Conservation (phyloP, 2,888 invertebrate genomes). For the Melinaea menophilus region DNA sequence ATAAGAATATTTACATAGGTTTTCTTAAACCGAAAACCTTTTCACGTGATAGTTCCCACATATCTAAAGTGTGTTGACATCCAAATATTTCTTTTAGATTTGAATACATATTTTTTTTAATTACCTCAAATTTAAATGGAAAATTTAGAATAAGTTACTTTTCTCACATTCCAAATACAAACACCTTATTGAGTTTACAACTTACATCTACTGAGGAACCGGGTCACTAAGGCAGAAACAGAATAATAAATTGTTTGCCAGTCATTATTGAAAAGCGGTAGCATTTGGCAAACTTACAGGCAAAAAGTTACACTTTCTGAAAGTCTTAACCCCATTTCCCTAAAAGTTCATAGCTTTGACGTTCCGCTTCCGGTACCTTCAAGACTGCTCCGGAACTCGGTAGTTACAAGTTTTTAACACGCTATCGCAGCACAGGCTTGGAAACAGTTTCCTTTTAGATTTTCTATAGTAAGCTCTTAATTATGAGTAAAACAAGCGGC, state of each 20-base stretch:
- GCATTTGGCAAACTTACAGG: slow-evolving; percentile 21
- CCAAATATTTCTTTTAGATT: no score
- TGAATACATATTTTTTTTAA: no score
- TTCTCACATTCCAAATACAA: background rate
- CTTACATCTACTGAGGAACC: background rate
- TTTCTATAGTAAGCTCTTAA: slow-evolving; percentile 35
- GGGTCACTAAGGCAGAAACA: background rate
- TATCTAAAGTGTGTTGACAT: no score
- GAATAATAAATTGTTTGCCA: slow-evolving; percentile 1
- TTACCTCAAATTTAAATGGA: no score
- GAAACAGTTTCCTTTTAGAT: slow-evolving; percentile 40
- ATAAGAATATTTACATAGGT: no score
- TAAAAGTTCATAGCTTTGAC: slow-evolving; percentile 43
- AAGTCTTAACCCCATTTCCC: slow-evolving; percentile 33
- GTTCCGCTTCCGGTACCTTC: slow-evolving; percentile 44
- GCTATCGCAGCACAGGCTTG: slow-evolving; percentile 40
- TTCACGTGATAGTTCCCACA: no score
- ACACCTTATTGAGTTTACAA: background rate
- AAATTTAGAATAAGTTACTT: background rate
- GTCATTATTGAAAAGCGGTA: slow-evolving; percentile 5
- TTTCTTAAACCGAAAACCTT: no score
- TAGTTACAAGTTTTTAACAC: slow-evolving; percentile 45
- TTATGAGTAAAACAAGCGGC: slow-evolving; percentile 35
- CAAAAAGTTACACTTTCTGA: slow-evolving; percentile 27
- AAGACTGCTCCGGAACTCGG: slow-evolving; percentile 42